Evolutionary conservation across 2,888 invertebrate genomes (phyloP).

Genomic region (Galerucella nymphaeae): DNA sequence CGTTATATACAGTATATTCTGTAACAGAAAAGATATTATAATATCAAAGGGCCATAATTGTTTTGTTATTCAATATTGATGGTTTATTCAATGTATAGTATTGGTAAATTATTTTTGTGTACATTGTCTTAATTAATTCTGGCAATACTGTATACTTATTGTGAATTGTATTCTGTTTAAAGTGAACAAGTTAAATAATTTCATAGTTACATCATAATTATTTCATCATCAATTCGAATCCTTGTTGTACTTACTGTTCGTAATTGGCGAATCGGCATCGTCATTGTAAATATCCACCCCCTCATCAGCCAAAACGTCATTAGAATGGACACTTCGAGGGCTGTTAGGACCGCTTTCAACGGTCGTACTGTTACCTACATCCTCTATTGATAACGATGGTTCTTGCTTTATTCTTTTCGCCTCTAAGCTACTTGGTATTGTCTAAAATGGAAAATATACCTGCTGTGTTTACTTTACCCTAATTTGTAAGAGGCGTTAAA

Average conservation of each 20-base stretch:
- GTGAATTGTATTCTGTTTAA: too few relatives aligned
- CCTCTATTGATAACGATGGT: conserved; percentile 44
- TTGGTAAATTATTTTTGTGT: too few relatives aligned
- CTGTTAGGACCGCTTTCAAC: conserved; percentile 66
- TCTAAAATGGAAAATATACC: conserved; percentile 56
- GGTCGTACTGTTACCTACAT: conserved; percentile 29
- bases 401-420: conserved; percentile 53
- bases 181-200: too few relatives aligned
- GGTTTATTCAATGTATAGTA: too few relatives aligned
- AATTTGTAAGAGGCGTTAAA: background rate
- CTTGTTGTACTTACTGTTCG: conserved; percentile 56
- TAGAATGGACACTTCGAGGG: conserved; percentile 63
- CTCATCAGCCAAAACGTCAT: conserved; percentile 57
- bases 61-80: too few relatives aligned
- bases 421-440: conserved; percentile 61
- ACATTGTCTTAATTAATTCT: too few relatives aligned
- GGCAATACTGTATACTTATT: too few relatives aligned
- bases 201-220: background rate
- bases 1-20: conserved; percentile 62
- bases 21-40: conserved; percentile 39
- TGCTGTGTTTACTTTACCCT: conserved; percentile 18
- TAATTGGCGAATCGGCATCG: conserved; percentile 59
- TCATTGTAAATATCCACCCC: conserved; percentile 57
- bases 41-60: too few relatives aligned
- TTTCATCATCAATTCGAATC: background rate